These are phyloP conservation scores for Leptopilina boulardi DNA, from an alignment of 1,140 invertebrate genomes.

Conservation along the genomic window DNA sequence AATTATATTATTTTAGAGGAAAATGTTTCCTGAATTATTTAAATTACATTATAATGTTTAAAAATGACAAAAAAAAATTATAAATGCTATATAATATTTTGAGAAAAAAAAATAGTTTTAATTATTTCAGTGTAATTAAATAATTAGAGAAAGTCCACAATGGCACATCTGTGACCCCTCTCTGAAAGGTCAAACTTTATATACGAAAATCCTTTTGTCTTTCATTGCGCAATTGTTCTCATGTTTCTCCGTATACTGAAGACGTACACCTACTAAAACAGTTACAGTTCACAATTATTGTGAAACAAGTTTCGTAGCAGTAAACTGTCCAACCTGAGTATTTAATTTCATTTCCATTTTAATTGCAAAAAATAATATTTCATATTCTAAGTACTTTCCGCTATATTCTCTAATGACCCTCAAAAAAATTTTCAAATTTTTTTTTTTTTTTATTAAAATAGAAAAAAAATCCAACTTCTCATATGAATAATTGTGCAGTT, in stretches of 20 bases:
- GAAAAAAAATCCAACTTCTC: neutral
- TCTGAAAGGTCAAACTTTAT: neutral
- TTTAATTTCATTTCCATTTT: neutral
- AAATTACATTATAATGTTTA: no score
- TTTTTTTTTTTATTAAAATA: no score
- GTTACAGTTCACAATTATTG: neutral
- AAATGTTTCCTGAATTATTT: no score
- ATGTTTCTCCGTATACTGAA: neutral
- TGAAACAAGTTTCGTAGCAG: neutral
- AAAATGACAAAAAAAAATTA: no score
- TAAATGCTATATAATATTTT: neutral
- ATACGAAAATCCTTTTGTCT: constrained; percentile 25
- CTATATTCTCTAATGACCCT: no score
- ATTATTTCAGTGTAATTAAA: neutral
- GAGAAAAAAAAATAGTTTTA: neutral
- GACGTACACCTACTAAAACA: neutral
- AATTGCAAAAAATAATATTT: neutral
- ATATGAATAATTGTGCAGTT: constrained; percentile 3
- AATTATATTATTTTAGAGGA: no score
- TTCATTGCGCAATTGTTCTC: neutral
- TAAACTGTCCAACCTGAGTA: no score
- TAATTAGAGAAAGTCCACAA: constrained; percentile 7
- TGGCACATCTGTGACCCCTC: neutral
- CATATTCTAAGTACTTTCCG: no score
- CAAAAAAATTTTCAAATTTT: no score